These are phyloP conservation scores for Caenorhabditis inopinata DNA, from an alignment of 1,140 invertebrate genomes.

Conservation along the genomic window DNA sequence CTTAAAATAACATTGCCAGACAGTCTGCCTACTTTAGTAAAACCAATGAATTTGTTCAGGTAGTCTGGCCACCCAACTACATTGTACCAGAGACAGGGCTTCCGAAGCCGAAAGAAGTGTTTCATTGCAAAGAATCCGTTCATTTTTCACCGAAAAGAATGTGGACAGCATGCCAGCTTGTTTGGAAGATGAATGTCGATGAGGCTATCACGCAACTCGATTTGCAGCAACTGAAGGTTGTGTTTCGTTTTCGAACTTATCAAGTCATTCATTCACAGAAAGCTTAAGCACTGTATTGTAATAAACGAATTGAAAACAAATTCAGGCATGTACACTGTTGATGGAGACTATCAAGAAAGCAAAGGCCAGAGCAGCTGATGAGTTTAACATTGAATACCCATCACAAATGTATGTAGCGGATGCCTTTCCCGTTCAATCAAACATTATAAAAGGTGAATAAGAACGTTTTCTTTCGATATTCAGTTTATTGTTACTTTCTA, in stretches of 20 bases:
- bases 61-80: slow-evolving; percentile 63
- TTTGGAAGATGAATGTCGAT: slow-evolving; percentile 61
- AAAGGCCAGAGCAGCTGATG: slow-evolving; percentile 54
- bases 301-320: no score
- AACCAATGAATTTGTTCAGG: slow-evolving; percentile 40
- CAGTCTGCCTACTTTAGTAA: no score
- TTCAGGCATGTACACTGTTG: slow-evolving; percentile 54
- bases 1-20: no score
- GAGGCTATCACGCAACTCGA: slow-evolving; percentile 60
- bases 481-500: not conserved
- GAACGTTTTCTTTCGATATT: not conserved
- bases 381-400: slow-evolving; percentile 60
- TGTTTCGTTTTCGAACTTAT: no score
- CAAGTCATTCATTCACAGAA: no score
- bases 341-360: slow-evolving; percentile 61
- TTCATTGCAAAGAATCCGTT: slow-evolving; percentile 59
- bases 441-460: slow-evolving; percentile 58
- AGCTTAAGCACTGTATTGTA: slow-evolving; percentile 9
- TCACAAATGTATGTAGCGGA: slow-evolving; percentile 64
- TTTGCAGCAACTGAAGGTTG: slow-evolving; percentile 53
- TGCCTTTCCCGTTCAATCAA: slow-evolving; percentile 56
- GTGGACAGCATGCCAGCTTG: slow-evolving; percentile 61
- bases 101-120: slow-evolving; percentile 61
- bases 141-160: slow-evolving; percentile 60
- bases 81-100: slow-evolving; percentile 64